A percentile compares a stretch with the other conserved stretches of the same genome.
phyloP scores from a whole-genome alignment of 2,888 invertebrate species.

The Rhagonycha lutea region DNA sequence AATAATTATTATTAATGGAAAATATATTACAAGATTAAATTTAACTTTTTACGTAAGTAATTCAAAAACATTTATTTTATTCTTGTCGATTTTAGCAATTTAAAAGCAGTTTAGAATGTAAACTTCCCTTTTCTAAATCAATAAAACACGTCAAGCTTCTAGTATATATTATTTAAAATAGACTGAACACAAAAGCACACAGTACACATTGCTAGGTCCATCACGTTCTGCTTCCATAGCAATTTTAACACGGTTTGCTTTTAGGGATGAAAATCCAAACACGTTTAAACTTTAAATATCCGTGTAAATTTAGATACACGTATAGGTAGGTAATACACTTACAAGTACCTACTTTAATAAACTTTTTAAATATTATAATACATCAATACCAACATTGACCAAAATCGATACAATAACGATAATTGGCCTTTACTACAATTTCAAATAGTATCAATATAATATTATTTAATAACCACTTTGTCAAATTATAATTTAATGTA shows the following conservation, averaged over 20 bases:
- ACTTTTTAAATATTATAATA: neutral
- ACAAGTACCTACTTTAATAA: neutral
- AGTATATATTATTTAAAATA: conserved; percentile 23
- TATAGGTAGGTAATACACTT: neutral
- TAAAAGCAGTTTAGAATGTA: neutral
- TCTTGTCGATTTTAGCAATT: neutral
- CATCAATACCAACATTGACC: neutral
- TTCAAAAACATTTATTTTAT: neutral
- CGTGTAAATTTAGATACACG: neutral
- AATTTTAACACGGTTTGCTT: conserved; percentile 18
- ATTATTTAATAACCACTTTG: neutral
- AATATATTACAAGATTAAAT: neutral
- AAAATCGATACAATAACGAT: neutral
- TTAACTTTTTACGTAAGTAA: neutral
- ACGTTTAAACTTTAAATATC: neutral
- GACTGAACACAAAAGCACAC: conserved; percentile 21
- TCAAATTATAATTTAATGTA: neutral
- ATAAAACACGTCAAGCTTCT: conserved; percentile 23
- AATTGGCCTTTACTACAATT: neutral
- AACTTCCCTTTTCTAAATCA: conserved; percentile 11
- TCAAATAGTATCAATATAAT: too few relatives aligned
- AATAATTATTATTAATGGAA: neutral
- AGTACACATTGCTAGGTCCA: conserved; percentile 19
- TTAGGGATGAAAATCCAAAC: conserved; percentile 11
- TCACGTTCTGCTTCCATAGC: conserved; percentile 25